Base-by-base conservation (phyloP, 2,797 vertebrate genomes). In the Aselliscus stoliczkanus region DNA sequence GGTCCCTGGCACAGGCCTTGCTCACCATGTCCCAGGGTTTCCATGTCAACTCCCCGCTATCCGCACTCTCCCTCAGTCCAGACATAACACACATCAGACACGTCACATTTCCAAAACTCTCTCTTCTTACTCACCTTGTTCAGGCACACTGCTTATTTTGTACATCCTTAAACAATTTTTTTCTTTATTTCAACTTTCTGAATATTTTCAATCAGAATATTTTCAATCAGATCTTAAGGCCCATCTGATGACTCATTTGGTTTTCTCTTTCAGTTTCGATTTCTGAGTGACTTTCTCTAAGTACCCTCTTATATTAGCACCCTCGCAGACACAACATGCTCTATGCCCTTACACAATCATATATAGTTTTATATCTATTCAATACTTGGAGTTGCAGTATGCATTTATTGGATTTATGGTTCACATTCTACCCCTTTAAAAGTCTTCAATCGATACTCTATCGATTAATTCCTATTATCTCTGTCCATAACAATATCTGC, bases 11-110 rank as follows among this genome's bases (percentile, higher is more conserved):
- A 17, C 9, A 12, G 37, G 10, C 42, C 27, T 29, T 67, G 17
- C 37, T 11, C 1, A 8, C 2, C 18, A 9, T 5, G 0, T 37
- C 29, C 13, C 42, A 65, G 25, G 4, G 31, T 7, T 44, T 31
- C 0, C 42, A 47, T 39, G 18, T 18, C n/a, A 50, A 58, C 8
- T 1, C 21, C 50, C 37, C 37, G 31, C 5, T 70, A 21, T n/a
- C 11, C 42, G 23, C 9, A n/a, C 20, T 70, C 72, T 94, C 62
- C n/a, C 34, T 34, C 14, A 23, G 20, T 56, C 25, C 52, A 60
- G 5, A 60, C 7, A 25, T 37, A 56, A 29, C 70, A 27, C 7
- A 20, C 27, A 29, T 60, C 29, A 75, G 34, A 86, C 47, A 3
- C 47, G 14, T 50, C 47, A 50, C 47, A 50, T 50, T 6, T 42